Evolutionary conservation across 2,888 invertebrate genomes (phyloP), one percentile per base, ranked within the genome.

Genomic region (Deilephila porcellus): DNA sequence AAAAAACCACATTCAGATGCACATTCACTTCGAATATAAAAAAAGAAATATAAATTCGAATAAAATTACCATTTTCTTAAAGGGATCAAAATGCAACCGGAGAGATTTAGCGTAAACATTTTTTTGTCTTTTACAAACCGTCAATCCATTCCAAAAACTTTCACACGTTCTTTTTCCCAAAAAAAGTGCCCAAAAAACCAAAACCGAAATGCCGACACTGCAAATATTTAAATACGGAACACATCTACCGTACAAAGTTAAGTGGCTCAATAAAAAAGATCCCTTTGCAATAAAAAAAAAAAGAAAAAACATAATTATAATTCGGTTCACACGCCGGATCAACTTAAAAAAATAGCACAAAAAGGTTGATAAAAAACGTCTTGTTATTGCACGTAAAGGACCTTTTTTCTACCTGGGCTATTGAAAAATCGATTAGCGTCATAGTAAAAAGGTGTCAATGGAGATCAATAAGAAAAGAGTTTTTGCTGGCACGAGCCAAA

Each of bases 181-280:
- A 75, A 78, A 80, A 78, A 71, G 70, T 52, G 52, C 72, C 74
- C 78, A 77, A 81, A 78, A 80, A 71, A 74, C 19, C 19, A 34
- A 71, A 71, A 52, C 67, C 25, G 20, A 67, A 59, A 45, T 72
- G 76, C 75, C 74, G 76, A 77, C 75, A 78, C 80, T 79, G 73
- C 82, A 83, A 86, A 84, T 81, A 84, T 78, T 74, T 71, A 71
- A 81, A 83, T 85, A 82, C 82, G 83, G 83, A 87, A 79, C 82
- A 83, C 81, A 86, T 88, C 84, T 85, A 86, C 86, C 86, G 86
- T 86, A 85, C 78, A 75, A 80, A 87, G 86, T 86, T 87, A 87
- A 86, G 88, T 88, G 86, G 85, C 81, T 83, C 83, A 84, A 77
- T 79, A 81, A 86, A 86, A 86, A 79, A 70, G 56, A 67, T 73